A percentile compares a stretch with the other conserved stretches of the same genome.
phyloP scores from a whole-genome alignment of 2,113 vertebrate genomes.

The Tetrao urogallus region DNA sequence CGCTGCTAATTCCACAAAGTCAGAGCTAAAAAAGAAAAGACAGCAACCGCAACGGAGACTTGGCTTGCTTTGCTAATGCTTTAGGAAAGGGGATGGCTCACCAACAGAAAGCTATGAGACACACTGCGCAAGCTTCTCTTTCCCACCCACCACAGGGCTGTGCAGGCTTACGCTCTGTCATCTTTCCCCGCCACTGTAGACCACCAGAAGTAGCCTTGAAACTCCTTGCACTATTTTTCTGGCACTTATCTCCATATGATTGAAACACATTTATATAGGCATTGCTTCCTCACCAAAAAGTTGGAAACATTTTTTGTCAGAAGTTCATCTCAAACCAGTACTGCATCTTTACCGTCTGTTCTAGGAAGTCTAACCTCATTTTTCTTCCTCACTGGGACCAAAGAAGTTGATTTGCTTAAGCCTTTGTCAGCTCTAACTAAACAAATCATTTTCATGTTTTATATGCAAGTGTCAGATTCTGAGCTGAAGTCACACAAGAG shows the following conservation, averaged over 20 bases:
- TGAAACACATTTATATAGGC: neutral
- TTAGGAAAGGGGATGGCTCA: neutral
- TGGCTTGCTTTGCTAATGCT: neutral
- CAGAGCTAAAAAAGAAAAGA: neutral
- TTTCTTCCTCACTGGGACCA: neutral
- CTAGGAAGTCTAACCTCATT: neutral
- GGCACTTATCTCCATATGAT: neutral
- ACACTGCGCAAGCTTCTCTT: neutral
- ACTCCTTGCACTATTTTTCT: neutral
- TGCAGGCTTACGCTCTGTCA: neutral
- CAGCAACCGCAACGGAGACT: neutral
- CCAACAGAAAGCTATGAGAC: neutral
- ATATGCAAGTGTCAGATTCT: neutral
- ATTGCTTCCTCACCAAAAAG: neutral
- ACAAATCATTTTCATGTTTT: slow-evolving; percentile 1
- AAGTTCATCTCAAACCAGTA: neutral
- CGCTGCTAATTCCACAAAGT: neutral
- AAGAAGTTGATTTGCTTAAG: neutral
- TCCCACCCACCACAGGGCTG: neutral
- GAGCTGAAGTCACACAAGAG: slow-evolving; percentile 3
- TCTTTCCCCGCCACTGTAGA: neutral
- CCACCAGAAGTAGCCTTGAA: neutral
- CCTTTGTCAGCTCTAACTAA: slow-evolving; percentile 30
- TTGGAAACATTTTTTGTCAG: neutral
- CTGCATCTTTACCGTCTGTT: neutral